Percentiles rank a stretch among this genome's conserved stretches.
These are phyloP conservation scores for Uria aalge DNA, from an alignment of 2,113 vertebrate species.

Conservation along the genomic window DNA sequence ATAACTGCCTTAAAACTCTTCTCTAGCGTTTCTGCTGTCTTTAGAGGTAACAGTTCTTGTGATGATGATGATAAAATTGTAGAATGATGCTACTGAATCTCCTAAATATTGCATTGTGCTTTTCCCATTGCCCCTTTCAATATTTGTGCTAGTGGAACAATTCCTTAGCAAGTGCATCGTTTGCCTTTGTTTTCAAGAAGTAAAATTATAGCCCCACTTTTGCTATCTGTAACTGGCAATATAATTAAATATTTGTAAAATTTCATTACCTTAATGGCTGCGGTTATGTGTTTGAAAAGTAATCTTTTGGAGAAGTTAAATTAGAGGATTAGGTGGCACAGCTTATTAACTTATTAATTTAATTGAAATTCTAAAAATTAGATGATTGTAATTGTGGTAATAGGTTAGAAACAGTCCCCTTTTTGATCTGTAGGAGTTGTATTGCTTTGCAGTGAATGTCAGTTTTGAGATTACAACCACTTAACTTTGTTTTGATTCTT, in stretches of 20 bases:
- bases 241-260: not conserved
- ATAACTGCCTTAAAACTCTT: not conserved
- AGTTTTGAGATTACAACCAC: not conserved
- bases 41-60: not conserved
- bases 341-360: not conserved
- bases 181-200: constrained; percentile 35
- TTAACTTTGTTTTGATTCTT: not conserved
- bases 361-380: not conserved
- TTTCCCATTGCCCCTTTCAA: not conserved
- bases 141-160: not conserved
- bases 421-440: not conserved
- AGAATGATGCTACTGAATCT: not conserved
- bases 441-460: not conserved
- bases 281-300: not conserved
- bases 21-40: not conserved
- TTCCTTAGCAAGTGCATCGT: constrained; percentile 1
- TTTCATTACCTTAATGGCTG: not conserved
- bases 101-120: not conserved
- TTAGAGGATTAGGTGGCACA: not conserved
- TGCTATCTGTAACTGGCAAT: constrained; percentile 34
- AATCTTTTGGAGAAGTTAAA: not conserved
- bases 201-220: not conserved
- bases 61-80: not conserved
- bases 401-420: not conserved
- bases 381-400: not conserved